phyloP scores from a whole-genome alignment of 1,140 invertebrate species.

The Lerema accius region DNA sequence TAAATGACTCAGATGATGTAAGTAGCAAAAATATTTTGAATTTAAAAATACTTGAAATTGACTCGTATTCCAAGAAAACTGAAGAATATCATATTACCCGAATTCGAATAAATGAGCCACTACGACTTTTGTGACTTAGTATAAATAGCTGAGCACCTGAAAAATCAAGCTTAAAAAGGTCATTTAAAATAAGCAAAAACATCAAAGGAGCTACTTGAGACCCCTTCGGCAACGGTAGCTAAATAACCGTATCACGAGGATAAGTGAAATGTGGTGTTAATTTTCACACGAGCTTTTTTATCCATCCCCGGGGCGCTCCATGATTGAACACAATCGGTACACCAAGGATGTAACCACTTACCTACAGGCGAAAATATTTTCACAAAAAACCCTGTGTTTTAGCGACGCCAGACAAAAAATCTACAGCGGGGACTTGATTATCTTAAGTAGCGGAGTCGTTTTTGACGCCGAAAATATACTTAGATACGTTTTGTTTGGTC shows the following conservation, averaged over 20 bases:
- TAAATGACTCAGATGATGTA: too few species aligned
- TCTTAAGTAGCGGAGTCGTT: slow-evolving; percentile 38
- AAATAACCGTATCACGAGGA: slow-evolving; percentile 14
- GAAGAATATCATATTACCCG: too few species aligned
- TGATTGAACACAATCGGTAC: slow-evolving; percentile 53
- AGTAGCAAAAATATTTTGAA: too few species aligned
- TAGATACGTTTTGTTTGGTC: too few species aligned
- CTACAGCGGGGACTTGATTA: slow-evolving; percentile 36
- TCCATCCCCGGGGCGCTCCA: slow-evolving; percentile 32
- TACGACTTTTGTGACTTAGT: too few species aligned
- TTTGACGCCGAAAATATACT: slow-evolving; percentile 6
- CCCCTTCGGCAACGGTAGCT: neutral
- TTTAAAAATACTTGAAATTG: too few species aligned
- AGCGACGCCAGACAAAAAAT: slow-evolving; percentile 32
- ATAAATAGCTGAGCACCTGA: too few species aligned
- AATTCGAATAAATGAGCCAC: too few species aligned
- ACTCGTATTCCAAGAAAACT: too few species aligned
- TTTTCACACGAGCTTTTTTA: slow-evolving; percentile 57
- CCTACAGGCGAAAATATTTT: slow-evolving; percentile 26
- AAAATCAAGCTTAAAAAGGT: too few species aligned
- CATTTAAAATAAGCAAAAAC: slow-evolving; percentile 13
- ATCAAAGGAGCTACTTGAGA: neutral
- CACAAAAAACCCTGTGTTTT: slow-evolving; percentile 46
- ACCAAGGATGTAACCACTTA: slow-evolving; percentile 41
- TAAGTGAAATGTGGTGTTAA: slow-evolving; percentile 50